A percentile compares a stretch with the other conserved stretches of the same genome.
Conservation (phyloP, 2,888 invertebrate species). For the Cheilosia pagana region DNA sequence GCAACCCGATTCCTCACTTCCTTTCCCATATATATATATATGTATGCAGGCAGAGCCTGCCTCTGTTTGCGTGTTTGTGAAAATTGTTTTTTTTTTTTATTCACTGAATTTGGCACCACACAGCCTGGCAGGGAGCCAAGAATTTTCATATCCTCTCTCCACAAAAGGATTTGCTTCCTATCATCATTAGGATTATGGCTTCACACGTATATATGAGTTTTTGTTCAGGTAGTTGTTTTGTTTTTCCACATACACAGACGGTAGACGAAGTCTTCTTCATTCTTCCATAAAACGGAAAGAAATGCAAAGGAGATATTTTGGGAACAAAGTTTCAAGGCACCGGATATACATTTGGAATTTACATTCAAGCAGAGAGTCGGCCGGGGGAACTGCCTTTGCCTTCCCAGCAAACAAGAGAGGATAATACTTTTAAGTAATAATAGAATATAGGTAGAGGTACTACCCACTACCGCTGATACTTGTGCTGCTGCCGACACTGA, state of each 20-base stretch:
- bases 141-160: conserved; percentile 55
- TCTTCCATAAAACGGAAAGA: neutral
- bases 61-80: conserved; percentile 53
- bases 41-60: conserved; percentile 12
- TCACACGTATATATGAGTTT: conserved; percentile 64
- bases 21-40: conserved; percentile 25
- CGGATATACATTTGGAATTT: conserved; percentile 69
- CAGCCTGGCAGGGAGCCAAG: conserved; percentile 67
- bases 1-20: conserved; percentile 60
- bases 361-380: conserved; percentile 33
- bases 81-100: conserved; percentile 49
- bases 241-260: conserved; percentile 32
- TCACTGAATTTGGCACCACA: conserved; percentile 39
- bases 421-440: conserved; percentile 75
- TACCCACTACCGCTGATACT: conserved; percentile 19
- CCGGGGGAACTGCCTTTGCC: neutral
- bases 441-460: conserved; percentile 40
- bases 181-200: conserved; percentile 73
- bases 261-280: conserved; percentile 48
- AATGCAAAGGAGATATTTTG: conserved; percentile 9
- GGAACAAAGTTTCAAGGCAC: conserved; percentile 63
- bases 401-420: conserved; percentile 67
- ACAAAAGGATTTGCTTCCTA: conserved; percentile 55
- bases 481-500: conserved; percentile 21
- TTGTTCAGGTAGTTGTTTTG: conserved; percentile 49